phyloP scores from a whole-genome alignment of 2,113 vertebrate species.

The Aspiorhynchus laticeps region DNA sequence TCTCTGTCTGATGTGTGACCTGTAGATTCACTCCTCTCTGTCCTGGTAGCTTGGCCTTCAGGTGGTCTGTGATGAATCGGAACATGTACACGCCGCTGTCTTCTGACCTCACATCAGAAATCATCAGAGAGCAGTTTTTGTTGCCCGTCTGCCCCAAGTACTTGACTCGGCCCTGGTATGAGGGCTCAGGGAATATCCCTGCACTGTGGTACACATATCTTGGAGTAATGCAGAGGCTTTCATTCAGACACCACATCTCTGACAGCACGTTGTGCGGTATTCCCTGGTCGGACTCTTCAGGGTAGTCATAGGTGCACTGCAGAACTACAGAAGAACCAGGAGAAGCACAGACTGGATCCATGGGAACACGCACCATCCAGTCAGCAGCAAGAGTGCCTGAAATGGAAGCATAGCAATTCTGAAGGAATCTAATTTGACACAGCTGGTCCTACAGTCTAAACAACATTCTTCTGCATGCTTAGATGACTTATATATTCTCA shows the following conservation, averaged over 20 bases:
- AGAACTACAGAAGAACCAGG: constrained; percentile 67
- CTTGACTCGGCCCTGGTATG: constrained; percentile 65
- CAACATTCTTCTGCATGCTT: neutral
- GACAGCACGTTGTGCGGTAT: constrained; percentile 54
- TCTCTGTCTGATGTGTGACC: constrained; percentile 64
- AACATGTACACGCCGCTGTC: constrained; percentile 75
- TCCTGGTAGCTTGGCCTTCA: constrained; percentile 68
- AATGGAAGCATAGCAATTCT: neutral
- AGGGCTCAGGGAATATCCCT: constrained; percentile 65
- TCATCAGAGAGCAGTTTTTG: constrained; percentile 72
- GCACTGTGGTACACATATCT: constrained; percentile 75
- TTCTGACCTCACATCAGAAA: constrained; percentile 65
- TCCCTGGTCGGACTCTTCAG: constrained; percentile 45
- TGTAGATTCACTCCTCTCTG: constrained; percentile 70
- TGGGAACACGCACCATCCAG: constrained; percentile 66
- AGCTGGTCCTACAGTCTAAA: neutral
- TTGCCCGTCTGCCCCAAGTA: constrained; percentile 66
- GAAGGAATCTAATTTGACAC: neutral
- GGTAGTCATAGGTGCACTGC: constrained; percentile 74
- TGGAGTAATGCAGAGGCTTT: constrained; percentile 69
- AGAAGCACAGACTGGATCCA: constrained; percentile 62
- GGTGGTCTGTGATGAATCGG: constrained; percentile 72
- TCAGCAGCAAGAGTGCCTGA: constrained; percentile 55
- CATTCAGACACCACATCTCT: constrained; percentile 74
- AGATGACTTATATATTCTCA: neutral